Conservation (phyloP, 1,140 invertebrate species). For the Aricia agestis region DNA sequence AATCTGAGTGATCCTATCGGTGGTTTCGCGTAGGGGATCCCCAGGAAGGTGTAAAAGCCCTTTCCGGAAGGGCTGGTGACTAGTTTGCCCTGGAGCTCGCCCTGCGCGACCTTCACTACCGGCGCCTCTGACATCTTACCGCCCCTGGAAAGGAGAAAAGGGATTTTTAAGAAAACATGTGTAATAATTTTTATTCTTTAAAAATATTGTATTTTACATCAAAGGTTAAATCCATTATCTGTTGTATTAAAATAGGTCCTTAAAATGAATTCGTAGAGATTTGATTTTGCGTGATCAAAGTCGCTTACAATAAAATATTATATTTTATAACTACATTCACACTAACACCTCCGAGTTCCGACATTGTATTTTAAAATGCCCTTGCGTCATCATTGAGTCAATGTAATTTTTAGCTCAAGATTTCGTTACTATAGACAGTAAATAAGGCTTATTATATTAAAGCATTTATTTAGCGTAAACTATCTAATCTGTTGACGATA, state of each 20-base stretch:
- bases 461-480: not conserved
- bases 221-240: too few species aligned
- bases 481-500: not conserved
- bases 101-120: conserved; percentile 63
- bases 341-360: too few species aligned
- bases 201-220: too few species aligned
- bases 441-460: not conserved
- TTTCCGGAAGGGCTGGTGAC: conserved; percentile 62
- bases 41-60: conserved; percentile 78
- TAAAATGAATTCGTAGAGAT: too few species aligned
- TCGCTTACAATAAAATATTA: too few species aligned
- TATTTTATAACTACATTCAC: too few species aligned
- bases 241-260: too few species aligned
- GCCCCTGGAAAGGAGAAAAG: conserved; percentile 42
- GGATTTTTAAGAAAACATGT: not conserved
- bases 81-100: conserved; percentile 54
- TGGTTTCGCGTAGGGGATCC: conserved; percentile 82
- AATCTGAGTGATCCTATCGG: conserved; percentile 79
- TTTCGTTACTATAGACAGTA: not conserved
- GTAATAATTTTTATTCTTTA: too few species aligned
- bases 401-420: not conserved
- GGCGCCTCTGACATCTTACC: conserved; percentile 61
- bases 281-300: too few species aligned
- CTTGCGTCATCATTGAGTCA: too few species aligned
- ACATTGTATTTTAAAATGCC: too few species aligned